A percentile compares a stretch with the other conserved stretches of the same genome.
phyloP scores from a whole-genome alignment of 2,888 invertebrate species.

The Euspilapteryx auroguttella region DNA sequence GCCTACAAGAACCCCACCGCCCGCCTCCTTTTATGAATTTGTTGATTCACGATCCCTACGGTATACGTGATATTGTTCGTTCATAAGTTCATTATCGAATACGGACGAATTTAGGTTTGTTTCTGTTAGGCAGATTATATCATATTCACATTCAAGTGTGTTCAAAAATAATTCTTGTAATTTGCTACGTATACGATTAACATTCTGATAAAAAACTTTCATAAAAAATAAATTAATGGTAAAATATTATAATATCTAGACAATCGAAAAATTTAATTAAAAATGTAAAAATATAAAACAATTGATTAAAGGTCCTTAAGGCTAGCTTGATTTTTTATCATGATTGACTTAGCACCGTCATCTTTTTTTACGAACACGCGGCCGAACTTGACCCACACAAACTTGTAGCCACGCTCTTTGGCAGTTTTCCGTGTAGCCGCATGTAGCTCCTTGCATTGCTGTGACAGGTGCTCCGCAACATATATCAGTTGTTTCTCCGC shows the following conservation, averaged over 20 bases:
- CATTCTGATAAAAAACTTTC: neutral
- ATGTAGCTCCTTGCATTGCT: neutral
- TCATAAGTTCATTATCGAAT: neutral
- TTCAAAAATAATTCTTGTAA: neutral
- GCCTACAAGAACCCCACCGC: constrained; percentile 1
- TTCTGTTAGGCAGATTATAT: neutral
- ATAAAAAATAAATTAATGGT: no score
- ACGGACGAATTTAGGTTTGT: neutral
- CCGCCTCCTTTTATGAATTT: neutral
- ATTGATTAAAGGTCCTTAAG: neutral
- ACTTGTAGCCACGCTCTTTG: neutral
- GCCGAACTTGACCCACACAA: neutral
- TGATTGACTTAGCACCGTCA: neutral
- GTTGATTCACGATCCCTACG: neutral
- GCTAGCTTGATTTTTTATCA: neutral
- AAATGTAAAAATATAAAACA: no score
- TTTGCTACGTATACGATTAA: neutral
- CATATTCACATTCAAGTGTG: neutral
- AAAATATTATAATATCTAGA: neutral
- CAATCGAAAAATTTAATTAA: neutral
- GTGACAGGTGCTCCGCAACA: constrained; percentile 1
- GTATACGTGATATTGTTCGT: neutral
- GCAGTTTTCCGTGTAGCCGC: neutral
- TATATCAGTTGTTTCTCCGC: neutral
- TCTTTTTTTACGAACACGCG: neutral